Base-by-base conservation (phyloP, 2,888 invertebrate genomes). In the Chalcis sispes region DNA sequence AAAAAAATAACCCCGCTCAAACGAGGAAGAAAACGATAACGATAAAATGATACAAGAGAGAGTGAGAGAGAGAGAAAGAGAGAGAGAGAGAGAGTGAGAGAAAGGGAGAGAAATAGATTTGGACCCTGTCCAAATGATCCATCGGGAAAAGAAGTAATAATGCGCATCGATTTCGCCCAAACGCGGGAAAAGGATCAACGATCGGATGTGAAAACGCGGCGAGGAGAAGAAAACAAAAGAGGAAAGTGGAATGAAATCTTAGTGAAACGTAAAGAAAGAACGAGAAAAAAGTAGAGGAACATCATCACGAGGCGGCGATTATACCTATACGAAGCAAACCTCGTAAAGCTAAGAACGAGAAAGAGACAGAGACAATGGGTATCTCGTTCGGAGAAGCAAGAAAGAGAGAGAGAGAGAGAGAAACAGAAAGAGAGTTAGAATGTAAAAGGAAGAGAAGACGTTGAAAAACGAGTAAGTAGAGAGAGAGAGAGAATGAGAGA, bases 241-340 rank as follows among this genome's bases (percentile, higher is more conserved):
- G 36, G 5, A 18, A 56, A 42, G 42, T 25, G 54, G 36, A 15
- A 29, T 36, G 46, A 59, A 72, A 66, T 58, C 48, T 48, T 66
- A 58, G 65, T 59, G 50, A 61, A 66, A 36, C 66, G 73, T 73
- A 73, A 73, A 66, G 73, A 66, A 73, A 73, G 73, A 73, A 66
- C 73, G 61, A 36, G 29, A 52, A 67, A 18, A 64, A 64, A 48
- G 74, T 67, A 67, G 64, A 70, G 69, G 70, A 71, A 59, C 50
- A 66, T 67, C 58, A 54, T 56, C 27, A 56, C 54, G 56, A 23
- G 52, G 48, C 18, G n/a, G n/a, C n/a, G n/a, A n/a, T n/a, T n/a
- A n/a, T n/a, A n/a, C n/a, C n/a, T n/a, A n/a, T n/a, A n/a, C n/a
- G n/a, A 36, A 56, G 61, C 66, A 48, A 27, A 36, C 29, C 46